A percentile compares a stretch with the other conserved stretches of the same genome.
phyloP scores from a whole-genome alignment of 2,113 vertebrate species.

The Strigops habroptila region DNA sequence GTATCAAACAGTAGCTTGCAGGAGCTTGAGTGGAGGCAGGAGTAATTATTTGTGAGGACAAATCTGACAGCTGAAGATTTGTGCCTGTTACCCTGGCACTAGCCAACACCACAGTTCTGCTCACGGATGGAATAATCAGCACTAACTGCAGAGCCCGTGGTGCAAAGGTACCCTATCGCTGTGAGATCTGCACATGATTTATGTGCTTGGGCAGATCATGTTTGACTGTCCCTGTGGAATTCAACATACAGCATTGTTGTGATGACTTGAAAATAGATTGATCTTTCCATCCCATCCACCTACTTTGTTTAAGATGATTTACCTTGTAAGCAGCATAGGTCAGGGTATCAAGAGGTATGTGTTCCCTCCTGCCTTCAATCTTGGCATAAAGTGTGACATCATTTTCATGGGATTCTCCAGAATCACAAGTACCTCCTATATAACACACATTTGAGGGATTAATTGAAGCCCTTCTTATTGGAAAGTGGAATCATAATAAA shows the following conservation, averaged over 20 bases:
- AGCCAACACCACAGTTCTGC: background rate
- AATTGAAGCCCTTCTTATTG: background rate
- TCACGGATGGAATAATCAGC: background rate
- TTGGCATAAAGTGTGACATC: slow-evolving; percentile 87
- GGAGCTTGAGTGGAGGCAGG: background rate
- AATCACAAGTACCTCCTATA: slow-evolving; percentile 88
- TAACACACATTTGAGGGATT: background rate
- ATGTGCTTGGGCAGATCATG: background rate
- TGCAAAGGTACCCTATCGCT: background rate
- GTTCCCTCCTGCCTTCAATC: slow-evolving; percentile 85
- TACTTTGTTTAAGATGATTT: background rate
- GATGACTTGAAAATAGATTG: background rate
- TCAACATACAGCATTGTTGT: background rate
- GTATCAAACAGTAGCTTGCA: background rate
- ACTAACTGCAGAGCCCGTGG: background rate
- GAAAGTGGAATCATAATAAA: background rate
- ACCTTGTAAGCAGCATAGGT: slow-evolving; percentile 93
- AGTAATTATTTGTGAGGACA: background rate
- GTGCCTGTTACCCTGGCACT: background rate
- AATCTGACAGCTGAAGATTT: background rate
- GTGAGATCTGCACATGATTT: background rate
- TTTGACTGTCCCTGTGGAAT: background rate
- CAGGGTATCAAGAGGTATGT: slow-evolving; percentile 83
- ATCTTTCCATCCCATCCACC: background rate
- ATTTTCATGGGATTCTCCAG: slow-evolving; percentile 90